Evolutionary conservation across 2,113 vertebrate species (phyloP), one percentile per base, ranked within the genome.

Genomic region (Neomonachus schauinslandi): DNA sequence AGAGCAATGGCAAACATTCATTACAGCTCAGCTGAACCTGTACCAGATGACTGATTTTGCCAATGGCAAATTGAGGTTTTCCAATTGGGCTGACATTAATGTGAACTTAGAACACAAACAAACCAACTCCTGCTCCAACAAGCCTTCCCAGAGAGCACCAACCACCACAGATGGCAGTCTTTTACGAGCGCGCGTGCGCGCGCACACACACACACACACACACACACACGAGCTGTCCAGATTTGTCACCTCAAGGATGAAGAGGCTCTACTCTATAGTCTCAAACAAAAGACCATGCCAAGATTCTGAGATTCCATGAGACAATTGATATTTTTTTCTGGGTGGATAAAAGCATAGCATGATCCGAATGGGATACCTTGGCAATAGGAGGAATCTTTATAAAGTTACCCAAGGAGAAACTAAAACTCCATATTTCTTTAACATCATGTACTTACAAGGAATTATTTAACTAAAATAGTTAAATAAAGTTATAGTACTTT

Each of bases 1-100:
- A 90, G 51, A 93, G 91, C 31, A 83, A 86, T 82, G 53, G 46
- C 69, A 97, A 94, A 93, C 26, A 55, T 83, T 79, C 15, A 59
- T 83, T 76, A 97, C 3, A 89, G 69, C 55, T 84, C 93, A 91
- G 39, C n/a, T 88, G 80, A 96, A 86, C 49, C 49, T 97, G 51
- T 74, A 92, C 21, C 33, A 97, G 49, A 61, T 91, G 55, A 89
- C n/a, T 95, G 87, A 96, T 83, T 65, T 89, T 57, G 39, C 82
- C 42, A 95, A 95, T 61, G 92, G 82, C 69, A 95, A 94, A 91
- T 33, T 86, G 55, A 95, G 15, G 36, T n/a, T 80, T 97, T 96
- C 91, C 82, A 95, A 91, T 72, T 96, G 79, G 88, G 59, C 53
- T 83, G 49, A 98, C 42, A 90, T 39, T 96, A 84, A 15, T 71